Evolutionary conservation across 2,797 vertebrate species (phyloP), one percentile per base, ranked within the genome.

Genomic region (Oreochromis grahami): DNA sequence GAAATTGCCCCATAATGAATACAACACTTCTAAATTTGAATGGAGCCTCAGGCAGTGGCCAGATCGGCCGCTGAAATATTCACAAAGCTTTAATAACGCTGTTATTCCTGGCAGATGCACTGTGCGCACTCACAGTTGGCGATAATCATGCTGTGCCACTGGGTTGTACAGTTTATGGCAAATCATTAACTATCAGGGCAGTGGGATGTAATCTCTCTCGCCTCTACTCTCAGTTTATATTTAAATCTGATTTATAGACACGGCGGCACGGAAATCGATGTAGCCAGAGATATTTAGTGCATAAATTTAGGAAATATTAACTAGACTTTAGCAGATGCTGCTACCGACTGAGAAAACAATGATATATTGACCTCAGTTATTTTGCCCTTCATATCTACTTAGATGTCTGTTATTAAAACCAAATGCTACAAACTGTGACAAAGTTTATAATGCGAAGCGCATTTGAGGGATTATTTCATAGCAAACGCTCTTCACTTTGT

Each of bases 1-100:
- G 76, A 93, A 90, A 92, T 87, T 89, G 85, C 87, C 89, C 90
- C 85, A 89, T 87, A 91, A 94, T 93, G 87, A 95, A 93, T 88
- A 88, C 92, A 88, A 84, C 51, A 45, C 85, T 88, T 88, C 85
- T 85, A 89, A 94, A 94, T 84, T 90, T 89, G 92, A 95, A 56
- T 88, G 76, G 24, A 74, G 89, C 93, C 87, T 53, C 79, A 52
- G 92, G 94, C 93, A 52, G 84, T 52, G 87, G 93, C 76, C 92
- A 93, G 92, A 89, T 82, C 78, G 88, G 87, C 86, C 86, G 38
- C 89, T 96, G 92, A 95, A 96, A 96, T 95, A 95, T 95, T 95
- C 92, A 95, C 89, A 90, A 87, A 91, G 91, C 90, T 91, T 93
- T 94, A 90, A 88, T 90, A 94, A 87, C 34, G 65, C 84, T 52